A percentile compares a stretch with the other conserved stretches of the same genome.
phyloP scores from a whole-genome alignment of 2,888 invertebrate species.

The Leucozona laternaria region DNA sequence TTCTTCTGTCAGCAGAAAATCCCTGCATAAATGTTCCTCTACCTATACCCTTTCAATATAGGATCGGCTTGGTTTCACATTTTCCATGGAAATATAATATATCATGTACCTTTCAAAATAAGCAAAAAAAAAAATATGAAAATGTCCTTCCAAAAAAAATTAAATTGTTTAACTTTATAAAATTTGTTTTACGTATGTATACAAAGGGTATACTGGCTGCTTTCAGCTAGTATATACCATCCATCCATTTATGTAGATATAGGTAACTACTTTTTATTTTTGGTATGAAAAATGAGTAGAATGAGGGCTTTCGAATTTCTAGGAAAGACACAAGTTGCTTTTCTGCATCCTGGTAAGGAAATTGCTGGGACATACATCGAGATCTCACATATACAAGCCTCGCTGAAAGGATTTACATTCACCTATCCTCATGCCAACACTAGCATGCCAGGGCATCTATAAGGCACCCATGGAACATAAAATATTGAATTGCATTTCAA shows the following conservation, averaged over 20 bases:
- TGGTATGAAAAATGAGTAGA: background rate
- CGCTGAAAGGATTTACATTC: slow-evolving; percentile 39
- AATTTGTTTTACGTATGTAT: background rate
- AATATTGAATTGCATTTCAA: slow-evolving; percentile 72
- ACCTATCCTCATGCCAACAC: background rate
- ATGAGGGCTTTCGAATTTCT: slow-evolving; percentile 2
- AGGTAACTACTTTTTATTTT: background rate
- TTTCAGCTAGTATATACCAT: slow-evolving; percentile 4
- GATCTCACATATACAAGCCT: background rate
- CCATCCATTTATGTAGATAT: background rate
- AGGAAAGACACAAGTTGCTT: slow-evolving; percentile 34
- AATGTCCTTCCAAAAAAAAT: slow-evolving; percentile 62
- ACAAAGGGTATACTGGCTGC: background rate
- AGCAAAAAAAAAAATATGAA: background rate
- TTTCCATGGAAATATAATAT: slow-evolving; percentile 25
- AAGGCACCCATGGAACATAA: slow-evolving; percentile 41
- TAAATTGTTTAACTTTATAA: slow-evolving; percentile 50
- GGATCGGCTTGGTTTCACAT: slow-evolving; percentile 52
- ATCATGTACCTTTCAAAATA: background rate
- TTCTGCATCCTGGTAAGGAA: slow-evolving; percentile 36
- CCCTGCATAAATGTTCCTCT: slow-evolving; percentile 44
- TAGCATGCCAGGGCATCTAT: slow-evolving; percentile 3
- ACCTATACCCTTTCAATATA: background rate
- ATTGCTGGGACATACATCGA: slow-evolving; percentile 37
- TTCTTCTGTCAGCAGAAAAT: slow-evolving; percentile 72